Evolutionary conservation across 2,888 invertebrate species (phyloP).

Genomic region (Diadegma fenestrale): DNA sequence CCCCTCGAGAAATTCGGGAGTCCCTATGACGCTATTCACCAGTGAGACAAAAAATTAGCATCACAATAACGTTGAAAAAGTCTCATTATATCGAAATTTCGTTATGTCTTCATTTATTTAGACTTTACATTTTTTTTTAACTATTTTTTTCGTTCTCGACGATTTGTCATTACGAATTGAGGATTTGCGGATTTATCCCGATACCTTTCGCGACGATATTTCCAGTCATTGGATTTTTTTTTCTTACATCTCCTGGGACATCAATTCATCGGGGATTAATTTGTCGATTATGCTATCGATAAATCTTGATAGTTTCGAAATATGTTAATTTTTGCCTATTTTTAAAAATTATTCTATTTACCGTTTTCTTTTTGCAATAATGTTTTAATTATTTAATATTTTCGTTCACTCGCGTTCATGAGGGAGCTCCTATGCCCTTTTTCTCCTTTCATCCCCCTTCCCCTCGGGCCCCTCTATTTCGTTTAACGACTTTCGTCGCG

Average conservation of each 20-base stretch:
- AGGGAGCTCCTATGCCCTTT: conserved; percentile 13
- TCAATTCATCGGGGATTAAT: conserved; percentile 34
- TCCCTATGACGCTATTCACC: conserved; percentile 10
- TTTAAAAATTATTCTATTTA: not conserved
- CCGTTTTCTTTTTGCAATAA: not conserved
- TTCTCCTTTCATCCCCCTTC: conserved; percentile 6
- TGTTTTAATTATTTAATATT: not conserved
- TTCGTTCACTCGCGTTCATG: not conserved
- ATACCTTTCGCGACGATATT: conserved; percentile 13
- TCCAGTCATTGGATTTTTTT: conserved; percentile 1
- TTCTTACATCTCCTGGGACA: conserved; percentile 12
- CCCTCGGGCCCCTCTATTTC: not conserved
- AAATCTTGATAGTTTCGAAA: not conserved
- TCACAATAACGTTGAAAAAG: conserved; percentile 46
- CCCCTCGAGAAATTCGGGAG: conserved; percentile 28
- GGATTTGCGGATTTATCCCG: conserved; percentile 34
- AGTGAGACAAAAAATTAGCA: conserved; percentile 47
- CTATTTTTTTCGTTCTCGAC: conserved; percentile 3
- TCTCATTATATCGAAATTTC: conserved; percentile 28
- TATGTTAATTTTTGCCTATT: not conserved
- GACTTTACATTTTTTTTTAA: not conserved
- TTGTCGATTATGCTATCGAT: not conserved
- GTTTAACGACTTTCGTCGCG: conserved; percentile 63
- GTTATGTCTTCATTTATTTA: conserved; percentile 54
- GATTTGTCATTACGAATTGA: conserved; percentile 37